Evolutionary conservation across 2,113 vertebrate species (phyloP).

Genomic region (Cyanistes caeruleus): DNA sequence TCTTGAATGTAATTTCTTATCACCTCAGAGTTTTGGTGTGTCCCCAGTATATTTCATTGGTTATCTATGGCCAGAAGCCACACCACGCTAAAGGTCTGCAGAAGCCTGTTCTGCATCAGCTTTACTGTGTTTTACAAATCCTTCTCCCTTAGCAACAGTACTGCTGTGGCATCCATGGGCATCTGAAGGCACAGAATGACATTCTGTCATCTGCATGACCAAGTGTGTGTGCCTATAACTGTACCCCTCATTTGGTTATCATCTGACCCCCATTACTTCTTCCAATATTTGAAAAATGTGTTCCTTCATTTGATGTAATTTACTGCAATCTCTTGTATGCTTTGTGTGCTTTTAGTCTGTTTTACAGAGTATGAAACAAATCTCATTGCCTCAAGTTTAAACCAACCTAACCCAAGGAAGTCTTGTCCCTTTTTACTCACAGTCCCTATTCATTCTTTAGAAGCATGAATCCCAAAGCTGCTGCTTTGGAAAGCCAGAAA

Average conservation of each 20-base stretch:
- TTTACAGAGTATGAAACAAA: background rate
- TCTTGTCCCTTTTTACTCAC: background rate
- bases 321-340: background rate
- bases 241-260: background rate
- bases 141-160: background rate
- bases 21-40: rapidly evolving
- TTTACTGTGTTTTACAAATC: background rate
- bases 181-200: background rate
- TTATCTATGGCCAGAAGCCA: background rate
- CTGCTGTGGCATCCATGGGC: background rate
- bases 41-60: background rate
- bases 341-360: background rate
- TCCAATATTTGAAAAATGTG: background rate
- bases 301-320: background rate
- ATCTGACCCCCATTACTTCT: background rate
- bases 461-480: background rate
- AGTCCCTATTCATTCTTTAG: background rate
- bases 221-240: background rate
- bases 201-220: background rate
- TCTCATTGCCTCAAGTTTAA: background rate
- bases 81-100: background rate
- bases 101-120: background rate
- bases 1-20: background rate
- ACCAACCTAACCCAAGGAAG: background rate
- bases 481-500: background rate